phyloP scores from a whole-genome alignment of 2,888 invertebrate genomes.

The Bembecia ichneumoniformis region DNA sequence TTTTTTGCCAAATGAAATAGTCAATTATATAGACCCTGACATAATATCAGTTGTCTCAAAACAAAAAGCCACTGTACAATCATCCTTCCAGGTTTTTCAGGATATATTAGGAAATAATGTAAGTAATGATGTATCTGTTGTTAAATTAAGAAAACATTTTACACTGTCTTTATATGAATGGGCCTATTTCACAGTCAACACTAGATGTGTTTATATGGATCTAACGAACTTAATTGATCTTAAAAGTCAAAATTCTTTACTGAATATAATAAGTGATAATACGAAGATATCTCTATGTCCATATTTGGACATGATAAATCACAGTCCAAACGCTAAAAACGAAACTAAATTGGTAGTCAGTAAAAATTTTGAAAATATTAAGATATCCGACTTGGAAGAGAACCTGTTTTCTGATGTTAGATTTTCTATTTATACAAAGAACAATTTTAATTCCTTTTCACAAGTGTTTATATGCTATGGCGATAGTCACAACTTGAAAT shows the following conservation, averaged over 20 bases:
- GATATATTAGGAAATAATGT: conserved; percentile 46
- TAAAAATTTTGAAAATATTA: conserved; percentile 38
- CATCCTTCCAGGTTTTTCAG: conserved; percentile 55
- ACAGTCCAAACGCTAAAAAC: conserved; percentile 76
- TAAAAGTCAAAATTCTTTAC: conserved; percentile 44
- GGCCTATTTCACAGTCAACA: conserved; percentile 89
- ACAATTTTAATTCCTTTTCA: conserved; percentile 72
- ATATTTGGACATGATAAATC: conserved; percentile 92
- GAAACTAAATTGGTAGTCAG: conserved; percentile 52
- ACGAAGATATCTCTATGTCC: conserved; percentile 85
- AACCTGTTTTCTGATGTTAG: conserved; percentile 47
- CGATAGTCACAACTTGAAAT: conserved; percentile 81
- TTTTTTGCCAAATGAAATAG: conserved; percentile 73
- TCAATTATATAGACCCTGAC: conserved; percentile 69
- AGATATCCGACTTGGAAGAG: conserved; percentile 32
- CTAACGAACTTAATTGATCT: conserved; percentile 55
- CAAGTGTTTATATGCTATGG: conserved; percentile 94
- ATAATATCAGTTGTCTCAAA: conserved; percentile 66
- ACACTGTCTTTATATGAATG: conserved; percentile 76
- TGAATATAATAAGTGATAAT: conserved; percentile 66
- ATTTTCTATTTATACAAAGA: conserved; percentile 63
- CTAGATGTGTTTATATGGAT: conserved; percentile 85
- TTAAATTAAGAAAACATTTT: conserved; percentile 48
- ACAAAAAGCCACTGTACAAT: conserved; percentile 61
- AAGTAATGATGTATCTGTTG: conserved; percentile 50